Percentiles rank a stretch among this genome's conserved stretches.
These are phyloP conservation scores for Eupithecia subfuscata DNA, from an alignment of 2,888 invertebrate species.

Conservation along the genomic window DNA sequence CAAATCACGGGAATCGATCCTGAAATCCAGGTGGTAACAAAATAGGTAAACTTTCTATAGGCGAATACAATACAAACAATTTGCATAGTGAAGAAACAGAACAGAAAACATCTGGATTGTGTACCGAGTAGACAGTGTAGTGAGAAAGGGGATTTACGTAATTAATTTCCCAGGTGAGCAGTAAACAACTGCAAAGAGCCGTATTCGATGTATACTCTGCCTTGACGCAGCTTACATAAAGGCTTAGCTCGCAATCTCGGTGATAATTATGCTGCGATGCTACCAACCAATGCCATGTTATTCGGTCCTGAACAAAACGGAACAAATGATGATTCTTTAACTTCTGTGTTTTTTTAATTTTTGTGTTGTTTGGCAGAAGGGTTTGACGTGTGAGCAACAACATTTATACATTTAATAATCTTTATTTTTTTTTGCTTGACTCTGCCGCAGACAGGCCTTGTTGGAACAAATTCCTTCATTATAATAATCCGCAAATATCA, in stretches of 20 bases:
- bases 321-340: background rate
- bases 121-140: conserved; percentile 26
- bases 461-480: background rate
- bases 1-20: background rate
- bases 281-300: background rate
- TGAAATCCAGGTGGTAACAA: background rate
- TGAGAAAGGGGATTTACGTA: conserved; percentile 57
- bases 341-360: too few species aligned
- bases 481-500: background rate
- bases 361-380: too few species aligned
- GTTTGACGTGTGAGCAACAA: too few species aligned
- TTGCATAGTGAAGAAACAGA: conserved; percentile 19
- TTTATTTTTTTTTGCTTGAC: background rate
- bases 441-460: background rate
- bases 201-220: conserved; percentile 56
- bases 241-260: background rate
- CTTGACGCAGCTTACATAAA: conserved; percentile 26
- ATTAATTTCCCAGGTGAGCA: conserved; percentile 70
- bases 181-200: conserved; percentile 63
- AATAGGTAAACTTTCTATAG: background rate
- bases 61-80: conserved; percentile 16
- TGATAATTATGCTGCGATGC: background rate
- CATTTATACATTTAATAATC: background rate
- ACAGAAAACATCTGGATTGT: conserved; percentile 27
- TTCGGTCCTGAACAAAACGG: background rate